Base-by-base conservation (phyloP, 2,797 vertebrate species). In the Macrochelys suwanniensis region DNA sequence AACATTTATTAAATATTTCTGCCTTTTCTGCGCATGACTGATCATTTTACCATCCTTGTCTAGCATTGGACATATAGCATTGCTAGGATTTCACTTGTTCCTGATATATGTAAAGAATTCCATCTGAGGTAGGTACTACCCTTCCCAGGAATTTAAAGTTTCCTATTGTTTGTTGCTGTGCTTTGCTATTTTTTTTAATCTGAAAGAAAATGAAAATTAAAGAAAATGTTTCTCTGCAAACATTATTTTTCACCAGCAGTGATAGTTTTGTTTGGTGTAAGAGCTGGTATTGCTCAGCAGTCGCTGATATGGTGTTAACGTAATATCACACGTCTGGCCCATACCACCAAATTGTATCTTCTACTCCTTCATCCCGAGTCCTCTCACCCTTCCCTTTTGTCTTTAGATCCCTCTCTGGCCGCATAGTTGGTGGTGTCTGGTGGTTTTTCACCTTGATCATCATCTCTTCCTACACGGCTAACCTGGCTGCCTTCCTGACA, bases 361-460 rank as follows among this genome's bases (percentile, higher is more conserved):
- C 5, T 19, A 12, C 33, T 85, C 79, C 26, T 87, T 96, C 90
- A 37, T 93, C 74, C 50, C 37, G n/a, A 37, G 85, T 71, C 84
- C 74, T 82, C 76, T 78, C 96, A 80, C 93, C 89, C 95, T 90
- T 96, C 33, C 78, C 91, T 87, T 97, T 93, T 97, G 77, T 92
- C 85, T 96, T 92, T 94, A 99, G 99, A 98, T 99, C 99, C 89
- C 98, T 99, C 87, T 99, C 99, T 0, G 99, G 99, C 76, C 99
- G 99, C 59, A 99, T 99, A 61, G 99, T 99, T 0, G 99, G 99
- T 71, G 99, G 99, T 1, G 99, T 99, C 95, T 99, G 99, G 99
- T 99, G 99, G 99, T 99, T 99, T 99, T 99, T 99, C 98, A 99
- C 99, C 91, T 98, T 99, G 97, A 99, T 99, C 98, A 99, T 99